Conservation (phyloP, 2,113 vertebrate species). For the Columbina picui region DNA sequence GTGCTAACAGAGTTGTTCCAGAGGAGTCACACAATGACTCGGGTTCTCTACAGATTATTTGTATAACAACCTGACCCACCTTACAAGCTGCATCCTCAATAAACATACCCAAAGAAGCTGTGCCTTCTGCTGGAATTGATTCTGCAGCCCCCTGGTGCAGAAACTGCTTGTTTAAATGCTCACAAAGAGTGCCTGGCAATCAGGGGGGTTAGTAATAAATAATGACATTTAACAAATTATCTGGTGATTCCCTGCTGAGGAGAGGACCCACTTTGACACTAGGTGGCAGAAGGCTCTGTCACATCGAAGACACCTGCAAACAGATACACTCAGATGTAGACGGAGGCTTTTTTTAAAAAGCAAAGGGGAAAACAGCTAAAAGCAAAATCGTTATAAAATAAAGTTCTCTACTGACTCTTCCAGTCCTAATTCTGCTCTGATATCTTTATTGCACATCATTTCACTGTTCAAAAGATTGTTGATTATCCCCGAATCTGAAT, state of each 20-base stretch:
- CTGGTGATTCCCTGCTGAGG: not conserved
- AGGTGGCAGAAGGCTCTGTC: slow-evolving; percentile 73
- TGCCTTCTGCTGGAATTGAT: not conserved
- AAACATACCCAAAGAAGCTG: not conserved
- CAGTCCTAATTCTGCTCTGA: not conserved
- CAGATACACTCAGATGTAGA: not conserved
- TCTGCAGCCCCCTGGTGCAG: not conserved
- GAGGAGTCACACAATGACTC: not conserved
- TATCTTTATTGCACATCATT: not conserved
- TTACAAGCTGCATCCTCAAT: not conserved
- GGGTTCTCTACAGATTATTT: not conserved
- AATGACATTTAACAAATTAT: not conserved
- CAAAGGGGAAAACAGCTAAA: not conserved
- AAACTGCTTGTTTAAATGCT: not conserved
- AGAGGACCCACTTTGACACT: slow-evolving; percentile 56
- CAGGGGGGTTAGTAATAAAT: not conserved
- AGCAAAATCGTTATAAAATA: not conserved
- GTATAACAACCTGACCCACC: not conserved
- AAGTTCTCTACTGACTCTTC: not conserved
- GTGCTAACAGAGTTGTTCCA: not conserved
- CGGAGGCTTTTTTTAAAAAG: not conserved
- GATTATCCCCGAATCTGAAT: not conserved
- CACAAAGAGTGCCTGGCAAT: no score
- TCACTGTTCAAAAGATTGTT: not conserved
- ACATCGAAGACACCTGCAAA: slow-evolving; percentile 45